Evolutionary conservation across 2,113 vertebrate genomes (phyloP).

Genomic region (Phodopus roborovskii): DNA sequence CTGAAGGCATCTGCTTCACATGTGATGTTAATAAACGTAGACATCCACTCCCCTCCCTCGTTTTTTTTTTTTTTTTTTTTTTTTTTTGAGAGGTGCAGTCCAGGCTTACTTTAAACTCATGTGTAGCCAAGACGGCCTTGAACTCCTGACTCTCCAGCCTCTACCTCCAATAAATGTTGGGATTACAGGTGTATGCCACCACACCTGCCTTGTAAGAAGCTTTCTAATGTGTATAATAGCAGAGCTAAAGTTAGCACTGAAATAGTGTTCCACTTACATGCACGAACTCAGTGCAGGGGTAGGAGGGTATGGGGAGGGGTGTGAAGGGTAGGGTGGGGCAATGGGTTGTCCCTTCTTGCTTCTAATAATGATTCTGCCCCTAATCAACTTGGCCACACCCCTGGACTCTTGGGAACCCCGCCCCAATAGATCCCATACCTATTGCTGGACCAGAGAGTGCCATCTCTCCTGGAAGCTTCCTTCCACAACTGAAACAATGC

Average conservation of each 20-base stretch:
- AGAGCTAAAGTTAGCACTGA: not conserved
- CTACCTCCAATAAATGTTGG: not conserved
- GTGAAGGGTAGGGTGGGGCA: not conserved
- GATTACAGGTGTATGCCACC: not conserved
- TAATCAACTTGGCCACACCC: not conserved
- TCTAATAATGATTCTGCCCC: conserved; percentile 43
- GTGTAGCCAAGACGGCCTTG: not conserved
- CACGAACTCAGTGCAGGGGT: not conserved
- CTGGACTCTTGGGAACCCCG: not conserved
- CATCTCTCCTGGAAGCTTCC: not conserved
- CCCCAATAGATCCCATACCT: not conserved
- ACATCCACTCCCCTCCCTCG: not conserved
- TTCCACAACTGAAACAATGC: not conserved
- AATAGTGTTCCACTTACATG: not conserved
- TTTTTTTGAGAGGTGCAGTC: not conserved
- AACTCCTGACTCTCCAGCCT: not conserved
- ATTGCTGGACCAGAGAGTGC: not conserved
- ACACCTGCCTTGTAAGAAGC: not conserved
- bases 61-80: no score
- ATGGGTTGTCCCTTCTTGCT: not conserved
- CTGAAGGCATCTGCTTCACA: not conserved
- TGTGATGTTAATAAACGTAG: no score
- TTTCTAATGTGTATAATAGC: not conserved
- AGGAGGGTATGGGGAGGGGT: no score
- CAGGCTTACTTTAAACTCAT: not conserved